These are phyloP conservation scores for Galerucella calmariensis DNA, from an alignment of 2,888 invertebrate species.

Conservation along the genomic window DNA sequence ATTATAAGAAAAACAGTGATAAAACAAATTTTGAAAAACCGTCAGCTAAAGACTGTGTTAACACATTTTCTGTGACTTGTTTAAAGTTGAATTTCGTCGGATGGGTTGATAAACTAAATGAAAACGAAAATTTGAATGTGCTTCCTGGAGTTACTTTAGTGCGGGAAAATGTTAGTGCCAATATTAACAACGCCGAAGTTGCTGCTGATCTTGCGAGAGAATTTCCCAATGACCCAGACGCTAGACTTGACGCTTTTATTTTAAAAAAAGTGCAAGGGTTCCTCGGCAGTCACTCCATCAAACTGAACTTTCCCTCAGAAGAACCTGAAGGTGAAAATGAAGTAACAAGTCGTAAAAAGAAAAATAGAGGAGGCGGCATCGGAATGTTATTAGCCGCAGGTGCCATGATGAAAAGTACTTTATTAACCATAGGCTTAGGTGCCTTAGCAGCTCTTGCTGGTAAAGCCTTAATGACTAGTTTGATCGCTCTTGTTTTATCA, in stretches of 20 bases:
- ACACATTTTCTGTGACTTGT: slow-evolving; percentile 75
- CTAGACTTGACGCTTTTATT: slow-evolving; percentile 77
- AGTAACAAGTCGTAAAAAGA: slow-evolving; percentile 65
- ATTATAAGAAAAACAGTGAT: slow-evolving; percentile 21
- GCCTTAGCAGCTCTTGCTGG: slow-evolving; percentile 83
- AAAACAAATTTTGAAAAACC: slow-evolving; percentile 46
- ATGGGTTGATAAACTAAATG: slow-evolving; percentile 77
- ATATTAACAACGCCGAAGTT: slow-evolving; percentile 71
- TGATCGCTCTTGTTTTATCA: slow-evolving; percentile 82
- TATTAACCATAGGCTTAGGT: slow-evolving; percentile 75
- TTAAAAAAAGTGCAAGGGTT: slow-evolving; percentile 75
- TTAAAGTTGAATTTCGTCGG: slow-evolving; percentile 79
- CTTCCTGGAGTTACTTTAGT: slow-evolving; percentile 79
- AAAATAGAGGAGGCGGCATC: slow-evolving; percentile 67
- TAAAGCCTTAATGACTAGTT: slow-evolving; percentile 84
- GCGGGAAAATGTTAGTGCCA: slow-evolving; percentile 66
- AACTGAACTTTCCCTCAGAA: slow-evolving; percentile 52
- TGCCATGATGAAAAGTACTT: slow-evolving; percentile 75
- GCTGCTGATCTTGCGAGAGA: slow-evolving; percentile 78
- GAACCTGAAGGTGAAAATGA: slow-evolving; percentile 59
- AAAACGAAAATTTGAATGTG: slow-evolving; percentile 73
- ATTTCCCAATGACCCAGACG: slow-evolving; percentile 78
- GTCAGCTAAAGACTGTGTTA: slow-evolving; percentile 66
- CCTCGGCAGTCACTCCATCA: slow-evolving; percentile 75
- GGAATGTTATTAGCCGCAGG: slow-evolving; percentile 65